These are phyloP conservation scores for Sminthurinus signatus DNA, from an alignment of 1,140 invertebrate species.

Conservation along the genomic window DNA sequence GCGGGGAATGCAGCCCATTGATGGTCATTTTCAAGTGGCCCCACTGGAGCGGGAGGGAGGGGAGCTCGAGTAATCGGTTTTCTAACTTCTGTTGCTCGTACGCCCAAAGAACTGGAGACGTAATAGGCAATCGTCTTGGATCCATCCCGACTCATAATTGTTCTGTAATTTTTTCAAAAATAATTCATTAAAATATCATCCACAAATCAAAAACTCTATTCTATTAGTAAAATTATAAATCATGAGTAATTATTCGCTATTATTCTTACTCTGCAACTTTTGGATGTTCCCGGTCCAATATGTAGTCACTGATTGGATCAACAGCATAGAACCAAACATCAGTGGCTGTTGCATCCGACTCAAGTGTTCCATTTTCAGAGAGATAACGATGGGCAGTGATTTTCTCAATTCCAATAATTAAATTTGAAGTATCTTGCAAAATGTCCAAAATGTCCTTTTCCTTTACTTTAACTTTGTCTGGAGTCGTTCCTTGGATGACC, in stretches of 20 bases:
- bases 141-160: slow-evolving; percentile 38
- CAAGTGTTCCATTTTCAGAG: slow-evolving; percentile 64
- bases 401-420: slow-evolving; percentile 71
- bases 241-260: slow-evolving; percentile 4
- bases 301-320: slow-evolving; percentile 67
- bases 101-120: slow-evolving; percentile 56
- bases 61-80: slow-evolving; percentile 52
- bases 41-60: slow-evolving; percentile 43
- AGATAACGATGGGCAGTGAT: slow-evolving; percentile 61
- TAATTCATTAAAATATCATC: not conserved
- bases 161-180: slow-evolving; percentile 18
- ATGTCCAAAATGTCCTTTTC: slow-evolving; percentile 59
- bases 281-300: slow-evolving; percentile 63
- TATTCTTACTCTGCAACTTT: slow-evolving; percentile 58
- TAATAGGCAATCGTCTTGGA: slow-evolving; percentile 49
- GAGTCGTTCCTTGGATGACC: slow-evolving; percentile 64
- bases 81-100: slow-evolving; percentile 61
- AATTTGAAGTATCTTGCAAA: slow-evolving; percentile 63
- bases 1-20: slow-evolving; percentile 70
- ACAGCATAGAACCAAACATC: slow-evolving; percentile 81
- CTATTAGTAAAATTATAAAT: too few relatives aligned
- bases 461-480: slow-evolving; percentile 60
- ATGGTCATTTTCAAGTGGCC: slow-evolving; percentile 30
- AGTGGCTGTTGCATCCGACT: slow-evolving; percentile 64
- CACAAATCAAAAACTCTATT: too few relatives aligned